Evolutionary conservation across 2,113 vertebrate genomes (phyloP), one percentile per base, ranked within the genome.

Genomic region (Chaetorhynchus papuensis): DNA sequence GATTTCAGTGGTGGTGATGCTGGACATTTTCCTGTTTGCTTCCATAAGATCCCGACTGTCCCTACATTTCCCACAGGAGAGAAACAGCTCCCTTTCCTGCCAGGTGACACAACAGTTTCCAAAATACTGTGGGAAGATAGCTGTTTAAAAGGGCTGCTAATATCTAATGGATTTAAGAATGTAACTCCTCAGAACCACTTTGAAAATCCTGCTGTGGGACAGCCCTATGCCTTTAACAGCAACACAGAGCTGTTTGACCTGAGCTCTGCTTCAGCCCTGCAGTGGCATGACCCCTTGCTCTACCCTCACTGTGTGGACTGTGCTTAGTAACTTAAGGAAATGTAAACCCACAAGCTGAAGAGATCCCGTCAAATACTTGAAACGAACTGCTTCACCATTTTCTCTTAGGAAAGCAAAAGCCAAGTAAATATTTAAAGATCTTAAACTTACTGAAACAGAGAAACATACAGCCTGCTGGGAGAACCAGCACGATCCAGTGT

Each of bases 381-480:
- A 85, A 71, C 11, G 91, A 80, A 54, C 13, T 33, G 15, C 6
- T 26, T 78, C 28, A 35, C 4, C 4, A 50, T 64, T 86, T 89
- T 61, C 37, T 63, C 59, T 45, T 2, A 89, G 21, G 28, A 74
- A 88, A 83, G 5, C 33, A 72, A 89, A 19, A 80, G 13, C 17
- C n/a, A 64, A 82, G 23, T 83, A 94, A 91, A 90, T 91, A 85
- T 90, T 93, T 93, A n/a, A 94, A 77, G 18, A 72, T 47, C 31
- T 89, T 87, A 63, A 89, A 64, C 33, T 70, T 74, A 41, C 0
- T 63, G 60, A 92, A 87, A 75, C 18, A 79, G 56, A 69, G 10
- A 81, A 91, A n/a, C 23, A 47, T 1, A 2, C 9, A 45, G 11
- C 20, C 60, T 82, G 56, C 17, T 39, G 37, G 42, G 42, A 59